Base-by-base conservation (phyloP, 2,113 vertebrate genomes). In the Aix galericulata region DNA sequence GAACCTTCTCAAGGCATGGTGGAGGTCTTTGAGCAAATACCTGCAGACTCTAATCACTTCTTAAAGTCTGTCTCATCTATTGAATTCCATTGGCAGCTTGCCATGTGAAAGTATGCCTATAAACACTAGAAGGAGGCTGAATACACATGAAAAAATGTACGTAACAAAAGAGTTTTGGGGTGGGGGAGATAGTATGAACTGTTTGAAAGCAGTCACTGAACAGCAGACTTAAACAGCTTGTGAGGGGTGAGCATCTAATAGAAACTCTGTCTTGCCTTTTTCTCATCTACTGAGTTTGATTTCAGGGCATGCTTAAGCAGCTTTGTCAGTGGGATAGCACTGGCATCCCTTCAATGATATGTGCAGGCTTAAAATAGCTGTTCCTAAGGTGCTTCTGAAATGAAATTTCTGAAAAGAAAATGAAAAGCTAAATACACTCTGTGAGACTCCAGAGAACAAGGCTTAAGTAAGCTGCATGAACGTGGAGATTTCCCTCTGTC, bases 351-450 rank as follows among this genome's bases (percentile, higher is more conserved):
- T n/a, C 55, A 76, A 46, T 84, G 69, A 42, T 89, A 83, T 40
- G 32, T 92, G 58, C 36, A 50, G 53, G 42, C 38, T 79, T 76
- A 86, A 96, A 95, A 91, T 89, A 92, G 53, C 75, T 88, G 32
- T 77, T 96, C 75, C 78, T 91, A 66, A 92, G 89, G 82, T 91
- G 75, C 17, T 67, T 92, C 62, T 93, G 72, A 93, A 89, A 86
- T 55, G 46, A 87, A 95, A 92, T 91, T 90, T 87, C 80, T 73
- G 50, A 81, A 86, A 82, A 56, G 64, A 91, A 94, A 94, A 91
- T 89, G 21, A 88, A 95, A 94, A 93, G 34, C 68, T 87, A 90
- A 90, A 93, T 77, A 86, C 50, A 42, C 15, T 56, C 73, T 80
- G 40, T 5, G 22, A 86, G 78, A 88, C 68, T 93, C 26, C n/a